These are phyloP conservation scores for Hemibagrus wyckioides DNA, from an alignment of 2,113 vertebrate genomes.

Conservation along the genomic window DNA sequence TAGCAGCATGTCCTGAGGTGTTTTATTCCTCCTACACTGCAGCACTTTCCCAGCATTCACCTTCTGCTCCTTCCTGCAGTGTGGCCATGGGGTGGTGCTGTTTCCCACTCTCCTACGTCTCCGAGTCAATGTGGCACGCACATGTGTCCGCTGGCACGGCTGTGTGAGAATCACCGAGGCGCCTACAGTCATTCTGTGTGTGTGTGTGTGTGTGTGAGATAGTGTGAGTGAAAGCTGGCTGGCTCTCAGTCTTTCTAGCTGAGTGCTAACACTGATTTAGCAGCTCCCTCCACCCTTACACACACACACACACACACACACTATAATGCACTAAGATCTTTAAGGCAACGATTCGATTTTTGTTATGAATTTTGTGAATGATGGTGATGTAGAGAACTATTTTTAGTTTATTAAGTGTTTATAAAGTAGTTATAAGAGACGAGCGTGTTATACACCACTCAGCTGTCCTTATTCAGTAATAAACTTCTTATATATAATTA, in stretches of 20 bases:
- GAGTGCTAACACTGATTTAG: neutral
- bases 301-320: slow-evolving; percentile 1
- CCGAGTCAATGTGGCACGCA: slow-evolving; percentile 13
- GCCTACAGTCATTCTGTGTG: neutral
- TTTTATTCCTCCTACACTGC: neutral
- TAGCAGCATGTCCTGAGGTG: neutral
- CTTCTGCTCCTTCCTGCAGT: neutral
- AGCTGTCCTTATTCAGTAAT: no score
- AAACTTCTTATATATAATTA: no score
- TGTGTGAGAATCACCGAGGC: slow-evolving; percentile 11
- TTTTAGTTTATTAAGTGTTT: neutral
- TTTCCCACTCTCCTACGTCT: neutral
- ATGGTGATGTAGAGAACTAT: neutral
- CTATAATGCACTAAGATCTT: neutral
- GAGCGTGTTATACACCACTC: no score
- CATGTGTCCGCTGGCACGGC: slow-evolving; percentile 18
- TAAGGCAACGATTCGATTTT: neutral
- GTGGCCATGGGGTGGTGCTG: slow-evolving; percentile 31
- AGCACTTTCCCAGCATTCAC: neutral
- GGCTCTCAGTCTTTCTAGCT: neutral
- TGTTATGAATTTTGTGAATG: neutral
- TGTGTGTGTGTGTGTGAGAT: slow-evolving; percentile 21
- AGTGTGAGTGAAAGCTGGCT: neutral
- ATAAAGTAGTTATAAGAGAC: neutral
- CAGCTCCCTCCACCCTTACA: neutral